Evolutionary conservation across 2,797 vertebrate genomes (phyloP), one percentile per base, ranked within the genome.

Genomic region (Pseudomugil tenellus): DNA sequence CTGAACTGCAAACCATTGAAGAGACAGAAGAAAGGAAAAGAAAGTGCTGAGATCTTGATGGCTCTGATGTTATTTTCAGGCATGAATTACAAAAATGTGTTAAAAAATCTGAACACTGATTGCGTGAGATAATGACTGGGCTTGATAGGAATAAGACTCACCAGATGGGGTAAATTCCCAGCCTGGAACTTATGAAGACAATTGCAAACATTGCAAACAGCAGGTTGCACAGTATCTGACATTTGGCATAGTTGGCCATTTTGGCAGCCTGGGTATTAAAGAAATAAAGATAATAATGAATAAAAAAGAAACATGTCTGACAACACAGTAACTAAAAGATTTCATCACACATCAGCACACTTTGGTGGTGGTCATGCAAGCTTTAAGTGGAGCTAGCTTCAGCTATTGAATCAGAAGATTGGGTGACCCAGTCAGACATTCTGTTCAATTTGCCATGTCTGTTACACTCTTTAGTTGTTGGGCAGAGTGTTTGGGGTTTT

Each of bases 161-260:
- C 98, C 97, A 99, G 69, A 98, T 85, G 74, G 98, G 98, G 89
- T 94, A 98, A 85, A 98, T 85, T 81, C 94, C 96, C 91, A 99
- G 95, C 80, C 98, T 96, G 80, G 95, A 96, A 91, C 95, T 95
- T 87, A 98, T 95, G 93, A 99, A 99, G 90, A 98, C 92, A 85
- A 97, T 80, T 59, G 95, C 96, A 92, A 99, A 99, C 92, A 96
- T 95, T 89, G 96, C 83, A 91, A 99, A 99, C 77, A 99, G 91
- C 75, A 99, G 92, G 90, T 97, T 97, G 91, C 97, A 98, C 81
- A 98, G 87, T 91, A 95, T 97, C 93, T 98, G 98, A 93, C 95
- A 99, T 89, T 98, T 99, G 91, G 96, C 96, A 58, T 99, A 99
- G 91, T 98, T 98, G 81, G 97, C 96, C 97, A 99, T 98, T 95